phyloP scores from a whole-genome alignment of 2,113 vertebrate species.

The Cochlearius cochlearius region DNA sequence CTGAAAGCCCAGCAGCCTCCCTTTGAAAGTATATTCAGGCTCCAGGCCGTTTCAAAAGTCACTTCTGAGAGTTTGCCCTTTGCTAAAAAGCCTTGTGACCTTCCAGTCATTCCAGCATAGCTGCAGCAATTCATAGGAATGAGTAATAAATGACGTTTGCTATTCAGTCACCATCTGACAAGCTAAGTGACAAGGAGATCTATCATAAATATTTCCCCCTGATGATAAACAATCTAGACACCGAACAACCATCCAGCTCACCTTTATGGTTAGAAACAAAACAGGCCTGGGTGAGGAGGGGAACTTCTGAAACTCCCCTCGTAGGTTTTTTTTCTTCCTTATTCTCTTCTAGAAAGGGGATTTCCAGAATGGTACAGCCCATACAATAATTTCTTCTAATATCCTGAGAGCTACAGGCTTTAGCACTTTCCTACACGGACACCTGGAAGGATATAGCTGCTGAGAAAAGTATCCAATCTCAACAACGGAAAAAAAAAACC shows the following conservation, averaged over 20 bases:
- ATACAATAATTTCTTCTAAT: background rate
- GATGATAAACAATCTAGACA: background rate
- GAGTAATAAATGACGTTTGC: background rate
- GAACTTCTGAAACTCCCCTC: background rate
- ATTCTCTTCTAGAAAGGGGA: background rate
- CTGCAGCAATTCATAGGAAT: background rate
- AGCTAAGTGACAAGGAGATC: background rate
- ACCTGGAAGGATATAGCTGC: background rate
- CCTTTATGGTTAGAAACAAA: background rate
- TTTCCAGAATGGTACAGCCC: background rate
- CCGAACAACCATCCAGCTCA: background rate
- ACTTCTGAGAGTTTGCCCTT: background rate
- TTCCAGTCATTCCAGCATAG: background rate
- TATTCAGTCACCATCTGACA: background rate
- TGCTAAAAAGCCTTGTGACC: background rate
- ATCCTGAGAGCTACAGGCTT: background rate
- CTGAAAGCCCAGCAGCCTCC: background rate
- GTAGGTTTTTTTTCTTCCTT: background rate
- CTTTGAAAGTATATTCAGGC: background rate
- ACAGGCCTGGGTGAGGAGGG: background rate
- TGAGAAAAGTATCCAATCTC: background rate
- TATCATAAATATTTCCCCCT: background rate
- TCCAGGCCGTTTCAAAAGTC: background rate
- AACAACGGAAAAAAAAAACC: background rate
- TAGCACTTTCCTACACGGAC: background rate